These are phyloP conservation scores for Andricus curvator DNA, from an alignment of 2,888 invertebrate species.

Conservation along the genomic window DNA sequence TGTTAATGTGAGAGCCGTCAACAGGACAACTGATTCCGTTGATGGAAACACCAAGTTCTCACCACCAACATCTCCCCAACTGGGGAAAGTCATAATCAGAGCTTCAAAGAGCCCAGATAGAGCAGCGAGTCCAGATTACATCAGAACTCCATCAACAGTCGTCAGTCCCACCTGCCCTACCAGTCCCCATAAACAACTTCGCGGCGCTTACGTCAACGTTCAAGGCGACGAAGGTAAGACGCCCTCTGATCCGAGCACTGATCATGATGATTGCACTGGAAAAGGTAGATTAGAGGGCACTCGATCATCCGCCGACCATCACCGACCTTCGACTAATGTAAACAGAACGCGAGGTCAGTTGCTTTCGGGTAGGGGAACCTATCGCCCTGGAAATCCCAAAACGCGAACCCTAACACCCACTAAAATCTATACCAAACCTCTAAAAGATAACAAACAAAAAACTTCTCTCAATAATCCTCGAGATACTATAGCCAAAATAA, in stretches of 20 bases:
- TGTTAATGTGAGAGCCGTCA: constrained; percentile 78
- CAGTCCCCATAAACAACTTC: constrained; percentile 76
- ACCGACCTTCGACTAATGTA: constrained; percentile 46
- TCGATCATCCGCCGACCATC: constrained; percentile 51
- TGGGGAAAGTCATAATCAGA: constrained; percentile 84
- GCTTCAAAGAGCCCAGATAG: constrained; percentile 79
- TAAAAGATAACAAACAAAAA: constrained; percentile 19
- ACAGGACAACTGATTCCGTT: constrained; percentile 77
- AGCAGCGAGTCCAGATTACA: constrained; percentile 72
- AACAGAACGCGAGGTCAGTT: constrained; percentile 54
- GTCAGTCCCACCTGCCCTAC: constrained; percentile 81
- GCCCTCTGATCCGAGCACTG: constrained; percentile 59
- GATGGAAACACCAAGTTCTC: constrained; percentile 74
- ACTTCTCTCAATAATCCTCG: constrained; percentile 51
- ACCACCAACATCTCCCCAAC: constrained; percentile 82
- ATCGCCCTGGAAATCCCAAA: constrained; percentile 40
- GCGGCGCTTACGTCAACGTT: constrained; percentile 87
- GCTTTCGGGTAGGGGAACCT: constrained; percentile 54
- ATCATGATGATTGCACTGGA: constrained; percentile 66
- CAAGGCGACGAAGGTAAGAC: constrained; percentile 88
- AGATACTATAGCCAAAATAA: constrained; percentile 43
- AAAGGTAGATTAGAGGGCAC: constrained; percentile 68
- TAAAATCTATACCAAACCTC: constrained; percentile 11
- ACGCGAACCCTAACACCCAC: background rate
- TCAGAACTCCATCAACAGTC: constrained; percentile 82